Conservation (phyloP, 2,888 invertebrate species). For the Anaspis maculata region DNA sequence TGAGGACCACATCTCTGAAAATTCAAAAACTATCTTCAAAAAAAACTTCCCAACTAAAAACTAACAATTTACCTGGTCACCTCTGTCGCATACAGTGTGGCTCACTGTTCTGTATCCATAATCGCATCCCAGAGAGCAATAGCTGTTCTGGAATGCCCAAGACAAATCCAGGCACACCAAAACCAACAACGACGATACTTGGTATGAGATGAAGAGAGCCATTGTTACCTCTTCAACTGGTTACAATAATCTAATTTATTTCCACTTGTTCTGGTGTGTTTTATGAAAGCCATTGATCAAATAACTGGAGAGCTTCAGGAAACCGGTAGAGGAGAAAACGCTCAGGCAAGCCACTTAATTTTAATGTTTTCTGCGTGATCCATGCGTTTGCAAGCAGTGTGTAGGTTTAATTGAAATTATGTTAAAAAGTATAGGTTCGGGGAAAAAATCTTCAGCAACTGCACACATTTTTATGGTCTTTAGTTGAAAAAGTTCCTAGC, state of each 20-base stretch:
- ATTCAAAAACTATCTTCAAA: conserved; percentile 2
- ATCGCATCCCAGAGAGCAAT: conserved; percentile 25
- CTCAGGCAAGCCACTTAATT: neutral
- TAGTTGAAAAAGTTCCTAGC: too few relatives aligned
- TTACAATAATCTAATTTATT: too few relatives aligned
- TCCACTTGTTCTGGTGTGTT: too few relatives aligned
- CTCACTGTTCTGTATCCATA: conserved; percentile 17
- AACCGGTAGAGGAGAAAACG: neutral
- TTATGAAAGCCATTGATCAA: too few relatives aligned
- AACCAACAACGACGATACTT: neutral
- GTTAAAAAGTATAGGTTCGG: too few relatives aligned
- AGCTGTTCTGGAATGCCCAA: conserved; percentile 22
- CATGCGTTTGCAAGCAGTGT: neutral
- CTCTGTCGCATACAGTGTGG: conserved; percentile 25
- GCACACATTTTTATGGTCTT: too few relatives aligned
- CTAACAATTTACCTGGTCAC: conserved; percentile 16
- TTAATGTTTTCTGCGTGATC: conserved; percentile 4
- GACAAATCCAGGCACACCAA: conserved; percentile 5
- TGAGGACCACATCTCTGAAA: conserved; percentile 34
- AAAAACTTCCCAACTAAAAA: conserved; percentile 9
- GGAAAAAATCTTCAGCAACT: too few relatives aligned
- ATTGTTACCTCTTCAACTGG: too few relatives aligned
- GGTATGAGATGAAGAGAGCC: too few relatives aligned
- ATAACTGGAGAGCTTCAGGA: neutral
- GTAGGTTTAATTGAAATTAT: too few relatives aligned